Conservation (phyloP, 1,140 invertebrate genomes). For the Nasonia giraulti region DNA sequence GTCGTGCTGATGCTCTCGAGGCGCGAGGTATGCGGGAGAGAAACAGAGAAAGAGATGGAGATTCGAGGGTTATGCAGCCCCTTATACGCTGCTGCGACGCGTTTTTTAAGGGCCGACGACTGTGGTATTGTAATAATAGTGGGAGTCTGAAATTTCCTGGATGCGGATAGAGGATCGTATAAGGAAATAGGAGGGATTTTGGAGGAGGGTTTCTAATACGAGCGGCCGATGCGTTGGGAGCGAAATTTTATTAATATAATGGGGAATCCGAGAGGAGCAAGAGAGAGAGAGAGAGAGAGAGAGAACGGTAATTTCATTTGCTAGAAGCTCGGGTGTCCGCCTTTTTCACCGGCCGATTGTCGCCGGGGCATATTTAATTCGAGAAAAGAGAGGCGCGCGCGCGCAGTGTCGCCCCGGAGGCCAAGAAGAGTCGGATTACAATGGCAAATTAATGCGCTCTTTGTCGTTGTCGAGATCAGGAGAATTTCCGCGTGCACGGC, state of each 20-base stretch:
- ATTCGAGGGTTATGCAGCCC: slow-evolving; percentile 26
- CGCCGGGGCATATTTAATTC: background rate
- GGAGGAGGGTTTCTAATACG: background rate
- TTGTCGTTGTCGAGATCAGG: background rate
- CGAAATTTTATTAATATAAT: slow-evolving; percentile 11
- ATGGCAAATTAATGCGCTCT: background rate
- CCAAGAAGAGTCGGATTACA: background rate
- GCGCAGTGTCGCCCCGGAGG: background rate
- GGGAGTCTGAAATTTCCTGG: slow-evolving; percentile 4
- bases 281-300: background rate
- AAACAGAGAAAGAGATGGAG: background rate
- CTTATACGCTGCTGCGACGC: background rate
- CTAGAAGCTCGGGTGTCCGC: background rate
- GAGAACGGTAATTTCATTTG: background rate
- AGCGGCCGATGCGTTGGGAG: too few species aligned
- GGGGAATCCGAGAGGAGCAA: background rate
- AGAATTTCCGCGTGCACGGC: background rate
- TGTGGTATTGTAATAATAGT: background rate
- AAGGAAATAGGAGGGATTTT: slow-evolving; percentile 24
- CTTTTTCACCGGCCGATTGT: background rate
- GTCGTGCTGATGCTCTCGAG: background rate
- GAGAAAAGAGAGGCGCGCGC: background rate
- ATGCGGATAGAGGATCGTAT: background rate
- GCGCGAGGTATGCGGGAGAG: background rate
- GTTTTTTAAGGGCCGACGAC: slow-evolving; percentile 25